Evolutionary conservation across 2,113 vertebrate genomes (phyloP).

Genomic region (Heliornis fulica): DNA sequence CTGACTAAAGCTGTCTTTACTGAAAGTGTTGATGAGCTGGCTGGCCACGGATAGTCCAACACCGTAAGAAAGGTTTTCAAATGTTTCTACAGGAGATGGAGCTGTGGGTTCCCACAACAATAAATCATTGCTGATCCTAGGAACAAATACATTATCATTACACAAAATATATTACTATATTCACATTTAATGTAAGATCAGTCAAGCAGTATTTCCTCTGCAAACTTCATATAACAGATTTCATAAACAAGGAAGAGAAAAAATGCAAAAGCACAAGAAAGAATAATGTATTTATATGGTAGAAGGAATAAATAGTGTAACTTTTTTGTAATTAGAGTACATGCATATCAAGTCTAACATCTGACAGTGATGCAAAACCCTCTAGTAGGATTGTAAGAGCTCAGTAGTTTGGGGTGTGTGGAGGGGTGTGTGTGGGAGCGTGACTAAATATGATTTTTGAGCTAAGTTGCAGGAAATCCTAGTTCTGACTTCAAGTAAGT

Average conservation of each 20-base stretch:
- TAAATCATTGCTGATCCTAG: conserved; percentile 94
- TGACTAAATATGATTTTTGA: background rate
- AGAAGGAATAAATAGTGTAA: background rate
- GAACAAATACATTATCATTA: conserved; percentile 32
- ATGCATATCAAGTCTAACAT: background rate
- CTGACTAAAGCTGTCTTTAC: conserved; percentile 90
- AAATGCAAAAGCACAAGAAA: background rate
- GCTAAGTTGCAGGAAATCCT: background rate
- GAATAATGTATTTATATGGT: background rate
- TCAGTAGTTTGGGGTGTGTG: background rate
- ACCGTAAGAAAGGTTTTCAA: conserved; percentile 93
- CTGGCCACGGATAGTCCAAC: conserved; percentile 95
- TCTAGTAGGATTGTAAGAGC: background rate
- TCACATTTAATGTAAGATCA: background rate
- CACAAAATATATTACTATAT: background rate
- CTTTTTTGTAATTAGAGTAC: background rate
- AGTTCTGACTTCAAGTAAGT: background rate
- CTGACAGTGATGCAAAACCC: background rate
- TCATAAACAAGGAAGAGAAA: background rate
- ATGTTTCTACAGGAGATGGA: conserved; percentile 95
- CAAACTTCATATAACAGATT: background rate
- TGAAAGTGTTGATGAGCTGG: conserved; percentile 93
- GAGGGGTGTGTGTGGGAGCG: too few relatives aligned
- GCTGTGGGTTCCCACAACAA: conserved; percentile 97
- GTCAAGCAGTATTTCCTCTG: background rate